Conservation (phyloP, 2,888 invertebrate genomes). For the Pasiphila rectangulata region DNA sequence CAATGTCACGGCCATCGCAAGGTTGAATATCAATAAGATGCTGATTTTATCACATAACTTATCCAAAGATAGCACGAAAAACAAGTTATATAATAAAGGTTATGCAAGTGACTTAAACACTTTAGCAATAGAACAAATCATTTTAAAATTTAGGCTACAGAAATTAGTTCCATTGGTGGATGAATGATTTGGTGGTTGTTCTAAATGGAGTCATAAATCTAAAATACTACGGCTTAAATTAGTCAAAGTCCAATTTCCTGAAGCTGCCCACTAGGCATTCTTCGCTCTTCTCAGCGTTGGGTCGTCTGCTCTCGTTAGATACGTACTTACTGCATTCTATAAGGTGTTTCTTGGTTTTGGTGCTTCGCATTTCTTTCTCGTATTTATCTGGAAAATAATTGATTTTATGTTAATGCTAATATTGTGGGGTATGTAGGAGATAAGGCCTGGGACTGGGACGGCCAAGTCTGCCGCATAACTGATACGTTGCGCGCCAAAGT, state of each 20-base stretch:
- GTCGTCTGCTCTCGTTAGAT: conserved; percentile 59
- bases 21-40: too few relatives aligned
- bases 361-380: conserved; percentile 53
- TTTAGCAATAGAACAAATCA: conserved; percentile 12
- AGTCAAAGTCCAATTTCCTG: conserved; percentile 64
- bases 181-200: conserved; percentile 1
- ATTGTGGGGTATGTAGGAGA: too few relatives aligned
- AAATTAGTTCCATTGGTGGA: too few relatives aligned
- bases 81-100: too few relatives aligned
- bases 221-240: conserved; percentile 19
- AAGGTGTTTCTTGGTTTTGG: conserved; percentile 49
- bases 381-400: conserved; percentile 50
- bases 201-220: not conserved
- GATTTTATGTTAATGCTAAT: not conserved
- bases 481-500: too few relatives aligned
- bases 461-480: too few relatives aligned
- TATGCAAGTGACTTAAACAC: too few relatives aligned
- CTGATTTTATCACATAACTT: too few relatives aligned
- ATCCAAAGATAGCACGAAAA: too few relatives aligned
- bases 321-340: conserved; percentile 51
- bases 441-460: too few relatives aligned
- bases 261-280: conserved; percentile 62
- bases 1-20: too few relatives aligned
- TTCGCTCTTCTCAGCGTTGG: conserved; percentile 48
- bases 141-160: too few relatives aligned